These are phyloP conservation scores for Unio delphinus DNA, from an alignment of 2,888 invertebrate species.

Conservation along the genomic window DNA sequence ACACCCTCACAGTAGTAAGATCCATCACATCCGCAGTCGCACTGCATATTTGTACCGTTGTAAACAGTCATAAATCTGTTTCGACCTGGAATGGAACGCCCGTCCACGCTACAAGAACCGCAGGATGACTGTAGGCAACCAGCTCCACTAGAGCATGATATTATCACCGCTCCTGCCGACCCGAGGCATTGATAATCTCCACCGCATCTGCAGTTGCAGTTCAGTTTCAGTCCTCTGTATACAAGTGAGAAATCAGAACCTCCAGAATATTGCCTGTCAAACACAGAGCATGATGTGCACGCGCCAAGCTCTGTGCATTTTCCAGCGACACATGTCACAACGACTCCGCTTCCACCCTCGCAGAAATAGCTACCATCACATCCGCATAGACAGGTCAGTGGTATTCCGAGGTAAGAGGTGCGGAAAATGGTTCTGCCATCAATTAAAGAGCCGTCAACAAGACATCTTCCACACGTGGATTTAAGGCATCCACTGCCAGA, in stretches of 20 bases:
- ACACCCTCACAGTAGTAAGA: constrained; percentile 44
- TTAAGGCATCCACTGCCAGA: constrained; percentile 21
- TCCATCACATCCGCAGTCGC: constrained; percentile 57
- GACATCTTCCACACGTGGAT: constrained; percentile 15
- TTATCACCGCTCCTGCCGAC: constrained; percentile 6
- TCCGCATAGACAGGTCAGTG: constrained; percentile 45
- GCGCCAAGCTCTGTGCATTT: constrained; percentile 21
- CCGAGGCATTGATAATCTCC: constrained; percentile 27
- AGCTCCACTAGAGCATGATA: constrained; percentile 21
- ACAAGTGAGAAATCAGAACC: constrained; percentile 20
- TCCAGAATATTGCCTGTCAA: constrained; percentile 14
- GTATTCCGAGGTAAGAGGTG: constrained; percentile 14
- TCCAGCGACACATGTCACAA: constrained; percentile 24
- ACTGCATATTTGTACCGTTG: constrained; percentile 23
- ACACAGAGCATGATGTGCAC: constrained; percentile 23
- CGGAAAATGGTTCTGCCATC: constrained; percentile 26
- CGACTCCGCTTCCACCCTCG: constrained; percentile 22
- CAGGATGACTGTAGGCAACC: constrained; percentile 19
- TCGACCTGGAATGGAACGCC: constrained; percentile 19
- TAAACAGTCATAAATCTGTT: constrained; percentile 25
- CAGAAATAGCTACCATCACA: constrained; percentile 57
- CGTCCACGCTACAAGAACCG: constrained; percentile 22
- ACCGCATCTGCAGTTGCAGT: constrained; percentile 24
- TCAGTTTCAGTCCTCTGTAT: constrained; percentile 18
- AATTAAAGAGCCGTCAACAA: constrained; percentile 20